Conservation (phyloP, 1,140 invertebrate genomes). For the Heliconius hewitsoni region DNA sequence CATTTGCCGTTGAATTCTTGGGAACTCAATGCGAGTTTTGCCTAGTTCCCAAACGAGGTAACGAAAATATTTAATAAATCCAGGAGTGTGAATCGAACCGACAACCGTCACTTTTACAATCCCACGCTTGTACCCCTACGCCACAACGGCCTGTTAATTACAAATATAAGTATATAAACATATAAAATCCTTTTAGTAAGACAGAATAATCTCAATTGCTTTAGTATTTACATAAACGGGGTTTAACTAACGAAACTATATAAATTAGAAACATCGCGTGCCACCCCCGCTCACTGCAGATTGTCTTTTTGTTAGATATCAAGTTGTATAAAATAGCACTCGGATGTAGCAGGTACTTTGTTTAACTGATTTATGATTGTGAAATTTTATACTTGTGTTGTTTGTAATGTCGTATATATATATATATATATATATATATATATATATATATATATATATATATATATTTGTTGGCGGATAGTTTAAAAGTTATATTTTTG, state of each 20-base stretch:
- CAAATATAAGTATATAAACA: not conserved
- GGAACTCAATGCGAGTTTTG: no score
- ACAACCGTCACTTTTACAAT: no score
- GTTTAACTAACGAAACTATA: slow-evolving; percentile 49
- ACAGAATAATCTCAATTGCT: slow-evolving; percentile 21
- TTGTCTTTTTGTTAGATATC: slow-evolving; percentile 28
- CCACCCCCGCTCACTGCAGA: slow-evolving; percentile 38
- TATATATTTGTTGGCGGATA: no score
- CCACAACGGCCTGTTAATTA: not conserved
- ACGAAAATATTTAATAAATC: no score
- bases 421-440: no score
- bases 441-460: no score
- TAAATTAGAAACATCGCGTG: slow-evolving; percentile 35
- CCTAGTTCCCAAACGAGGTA: no score
- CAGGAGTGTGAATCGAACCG: no score
- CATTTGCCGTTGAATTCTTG: no score
- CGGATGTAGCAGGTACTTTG: slow-evolving; percentile 23
- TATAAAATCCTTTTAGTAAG: slow-evolving; percentile 9
- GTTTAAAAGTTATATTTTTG: no score
- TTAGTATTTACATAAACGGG: slow-evolving; percentile 35
- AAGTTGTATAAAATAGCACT: slow-evolving; percentile 27
- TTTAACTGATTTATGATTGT: slow-evolving; percentile 10
- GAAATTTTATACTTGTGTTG: slow-evolving; percentile 1
- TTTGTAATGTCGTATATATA: not conserved
- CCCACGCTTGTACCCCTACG: no score